These are phyloP conservation scores for Allygus modestus DNA, from an alignment of 2,888 invertebrate species.

Conservation along the genomic window DNA sequence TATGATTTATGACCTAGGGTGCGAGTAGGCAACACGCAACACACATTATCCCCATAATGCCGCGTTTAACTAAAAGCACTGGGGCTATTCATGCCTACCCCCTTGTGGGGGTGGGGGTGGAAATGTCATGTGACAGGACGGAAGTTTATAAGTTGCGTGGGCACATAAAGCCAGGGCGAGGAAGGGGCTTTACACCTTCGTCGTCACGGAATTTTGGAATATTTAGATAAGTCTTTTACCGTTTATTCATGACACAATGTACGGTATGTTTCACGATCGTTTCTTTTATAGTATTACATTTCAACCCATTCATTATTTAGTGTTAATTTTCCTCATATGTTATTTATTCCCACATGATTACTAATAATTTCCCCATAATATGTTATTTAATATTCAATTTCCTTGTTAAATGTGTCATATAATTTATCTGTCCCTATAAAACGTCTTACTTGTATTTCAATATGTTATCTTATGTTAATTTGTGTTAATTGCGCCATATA, in stretches of 20 bases:
- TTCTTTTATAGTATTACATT: no score
- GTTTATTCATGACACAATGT: background rate
- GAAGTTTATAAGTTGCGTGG: background rate
- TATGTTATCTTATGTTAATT: no score
- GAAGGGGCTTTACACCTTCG: background rate
- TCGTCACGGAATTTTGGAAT: constrained; percentile 3
- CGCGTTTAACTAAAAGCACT: constrained; percentile 18
- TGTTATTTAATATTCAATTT: no score
- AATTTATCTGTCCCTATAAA: no score
- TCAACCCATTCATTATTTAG: no score
- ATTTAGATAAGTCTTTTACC: background rate
- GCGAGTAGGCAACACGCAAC: constrained; percentile 10
- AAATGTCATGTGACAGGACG: background rate
- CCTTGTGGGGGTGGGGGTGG: background rate
- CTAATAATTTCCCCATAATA: no score
- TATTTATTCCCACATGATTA: no score
- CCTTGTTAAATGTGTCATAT: no score
- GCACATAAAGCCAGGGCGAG: background rate
- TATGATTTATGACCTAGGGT: background rate
- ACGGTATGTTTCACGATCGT: no score
- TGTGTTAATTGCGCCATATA: no score
- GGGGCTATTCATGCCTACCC: background rate
- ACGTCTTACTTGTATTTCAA: no score
- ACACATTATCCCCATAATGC: background rate
- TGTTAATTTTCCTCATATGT: no score